Percentiles rank a stretch among this genome's conserved stretches.
Conservation (phyloP, 2,888 invertebrate genomes). For the Oscheius myriophilus region DNA sequence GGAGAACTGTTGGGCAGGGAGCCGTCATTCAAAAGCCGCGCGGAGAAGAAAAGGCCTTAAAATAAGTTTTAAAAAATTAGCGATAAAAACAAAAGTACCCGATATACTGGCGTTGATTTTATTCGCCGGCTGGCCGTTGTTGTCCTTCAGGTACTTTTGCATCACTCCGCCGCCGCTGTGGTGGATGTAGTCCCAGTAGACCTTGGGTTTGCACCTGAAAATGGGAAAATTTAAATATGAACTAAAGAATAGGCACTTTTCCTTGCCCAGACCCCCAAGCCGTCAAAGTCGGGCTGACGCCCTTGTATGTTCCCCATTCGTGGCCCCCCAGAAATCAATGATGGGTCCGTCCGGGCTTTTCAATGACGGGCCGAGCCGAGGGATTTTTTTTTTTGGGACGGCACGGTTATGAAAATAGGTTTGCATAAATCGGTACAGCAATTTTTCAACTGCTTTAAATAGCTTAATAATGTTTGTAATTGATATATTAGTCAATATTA, state of each 20-base stretch:
- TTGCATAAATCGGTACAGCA: too few species aligned
- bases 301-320: too few species aligned
- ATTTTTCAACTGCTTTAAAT: too few species aligned
- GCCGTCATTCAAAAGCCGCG: constrained; percentile 56
- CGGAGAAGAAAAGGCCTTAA: constrained; percentile 70
- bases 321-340: too few species aligned
- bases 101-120: constrained; percentile 61
- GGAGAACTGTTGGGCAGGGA: constrained; percentile 60
- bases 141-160: constrained; percentile 67
- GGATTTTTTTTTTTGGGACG: too few species aligned
- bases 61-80: constrained; percentile 25
- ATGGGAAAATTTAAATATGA: neutral
- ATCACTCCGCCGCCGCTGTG: constrained; percentile 53
- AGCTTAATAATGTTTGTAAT: too few species aligned
- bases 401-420: too few species aligned
- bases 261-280: neutral
- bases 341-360: too few species aligned
- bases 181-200: constrained; percentile 64
- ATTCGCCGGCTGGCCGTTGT: constrained; percentile 67
- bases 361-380: too few species aligned
- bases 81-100: constrained; percentile 32
- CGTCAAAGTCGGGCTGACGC: neutral
- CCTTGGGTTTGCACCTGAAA: constrained; percentile 57
- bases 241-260: neutral
- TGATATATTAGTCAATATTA: too few species aligned